Evolutionary conservation across 2,113 vertebrate species (phyloP), one percentile per base, ranked within the genome.

Genomic region (Promerops cafer): DNA sequence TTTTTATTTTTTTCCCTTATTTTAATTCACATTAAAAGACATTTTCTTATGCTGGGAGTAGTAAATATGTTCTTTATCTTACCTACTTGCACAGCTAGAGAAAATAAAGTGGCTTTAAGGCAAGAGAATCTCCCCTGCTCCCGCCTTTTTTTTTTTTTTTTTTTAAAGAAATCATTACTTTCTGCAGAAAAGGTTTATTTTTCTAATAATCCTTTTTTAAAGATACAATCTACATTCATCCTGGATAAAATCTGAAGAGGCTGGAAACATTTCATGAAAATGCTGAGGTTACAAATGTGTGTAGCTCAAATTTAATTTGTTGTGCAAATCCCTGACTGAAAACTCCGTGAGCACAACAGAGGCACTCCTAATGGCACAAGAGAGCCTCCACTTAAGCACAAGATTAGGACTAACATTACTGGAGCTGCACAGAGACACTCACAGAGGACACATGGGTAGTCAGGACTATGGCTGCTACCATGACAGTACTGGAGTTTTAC

Each of bases 1-100:
- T 59, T 83, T 88, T 65, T 16, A 5, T 9, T n/a, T 70, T 79
- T 69, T 71, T 30, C 26, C 74, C 56, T 49, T 37, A 53, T 87
- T 94, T 83, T 89, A 40, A 40, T 86, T 92, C 66, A 88, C 47
- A 66, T 63, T 86, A 75, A 52, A 88, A 78, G 52, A 66, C 26
- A 47, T 83, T 83, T 90, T 68, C 39, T 91, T 90, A 52, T 30
- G 40, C 39, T 91, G 40, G 37, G 65, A 68, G 72, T 13, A 89
- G 37, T 71, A 82, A 68, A 52, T 44, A 79, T 28, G 28, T 69
- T 83, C 75, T 42, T 76, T 42, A 65, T 30, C 69, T 57, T 42
- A 76, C 63, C 59, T 61, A 22, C 49, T 74, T 80, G 63, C 66
- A 83, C 35, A 90, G 44, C 16, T 89, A 83, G 20, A 70, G 59